Conservation (phyloP, 2,113 vertebrate genomes). For the Nematolebias whitei region DNA sequence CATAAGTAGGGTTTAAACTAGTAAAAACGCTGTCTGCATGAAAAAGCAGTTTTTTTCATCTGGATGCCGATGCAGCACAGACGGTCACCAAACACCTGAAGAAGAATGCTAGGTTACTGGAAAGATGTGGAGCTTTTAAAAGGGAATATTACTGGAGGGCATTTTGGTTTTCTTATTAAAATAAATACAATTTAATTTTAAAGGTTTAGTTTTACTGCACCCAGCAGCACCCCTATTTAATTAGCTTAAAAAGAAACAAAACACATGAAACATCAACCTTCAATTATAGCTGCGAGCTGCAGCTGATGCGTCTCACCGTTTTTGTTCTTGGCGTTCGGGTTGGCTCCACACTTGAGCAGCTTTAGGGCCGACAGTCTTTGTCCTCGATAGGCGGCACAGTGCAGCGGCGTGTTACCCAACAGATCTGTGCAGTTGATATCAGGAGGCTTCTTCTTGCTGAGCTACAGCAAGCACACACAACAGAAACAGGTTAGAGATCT, state of each 20-base stretch:
- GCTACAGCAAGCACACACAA: slow-evolving; percentile 72
- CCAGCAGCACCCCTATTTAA: neutral
- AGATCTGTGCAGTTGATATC: slow-evolving; percentile 90
- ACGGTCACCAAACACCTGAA: neutral
- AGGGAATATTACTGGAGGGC: too few species aligned
- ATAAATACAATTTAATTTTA: neutral
- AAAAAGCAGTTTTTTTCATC: neutral
- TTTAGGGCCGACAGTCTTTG: slow-evolving; percentile 90
- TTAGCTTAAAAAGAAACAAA: neutral
- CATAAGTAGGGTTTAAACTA: neutral
- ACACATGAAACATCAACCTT: neutral
- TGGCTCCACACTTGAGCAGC: slow-evolving; percentile 89
- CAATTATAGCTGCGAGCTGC: neutral
- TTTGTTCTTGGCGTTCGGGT: slow-evolving; percentile 86
- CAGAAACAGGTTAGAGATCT: slow-evolving; percentile 20
- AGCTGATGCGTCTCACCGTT: slow-evolving; percentile 78
- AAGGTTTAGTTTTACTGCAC: neutral
- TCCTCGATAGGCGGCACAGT: slow-evolving; percentile 95
- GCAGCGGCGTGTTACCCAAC: slow-evolving; percentile 93
- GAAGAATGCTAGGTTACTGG: neutral
- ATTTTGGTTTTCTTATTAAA: neutral
- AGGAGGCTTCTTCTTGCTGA: slow-evolving; percentile 88
- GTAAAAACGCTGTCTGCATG: neutral
- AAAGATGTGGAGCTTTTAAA: neutral
- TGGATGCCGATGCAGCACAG: neutral